Evolutionary conservation across 2,113 vertebrate species (phyloP).

Genomic region (Pyxicephalus adspersus): DNA sequence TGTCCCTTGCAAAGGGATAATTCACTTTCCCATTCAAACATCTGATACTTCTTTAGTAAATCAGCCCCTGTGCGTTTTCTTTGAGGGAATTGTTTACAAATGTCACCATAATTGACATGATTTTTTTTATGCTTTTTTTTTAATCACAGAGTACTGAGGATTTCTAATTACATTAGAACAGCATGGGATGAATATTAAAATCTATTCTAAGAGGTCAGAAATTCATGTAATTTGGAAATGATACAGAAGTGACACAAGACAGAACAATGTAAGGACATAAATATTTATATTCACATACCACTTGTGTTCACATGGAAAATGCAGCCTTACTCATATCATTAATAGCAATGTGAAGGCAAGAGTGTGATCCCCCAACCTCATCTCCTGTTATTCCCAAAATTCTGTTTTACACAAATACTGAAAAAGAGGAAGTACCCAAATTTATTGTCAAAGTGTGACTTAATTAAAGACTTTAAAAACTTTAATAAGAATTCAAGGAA

Average conservation of each 20-base stretch:
- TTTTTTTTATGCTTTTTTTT: neutral
- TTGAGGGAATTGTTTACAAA: slow-evolving; percentile 9
- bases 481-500: too few relatives aligned
- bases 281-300: neutral
- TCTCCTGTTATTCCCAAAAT: too few relatives aligned
- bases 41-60: too few relatives aligned
- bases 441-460: too few relatives aligned
- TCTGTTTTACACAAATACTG: too few relatives aligned
- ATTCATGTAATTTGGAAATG: neutral
- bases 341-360: neutral
- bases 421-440: too few relatives aligned
- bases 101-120: slow-evolving; percentile 3
- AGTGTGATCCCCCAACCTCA: too few relatives aligned
- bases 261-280: neutral
- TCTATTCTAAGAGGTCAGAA: neutral
- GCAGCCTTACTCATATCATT: neutral
- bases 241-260: neutral
- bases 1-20: too few relatives aligned
- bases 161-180: slow-evolving; percentile 14
- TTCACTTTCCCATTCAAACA: too few relatives aligned
- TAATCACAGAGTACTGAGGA: neutral
- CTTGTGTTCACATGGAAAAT: neutral
- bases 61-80: too few relatives aligned
- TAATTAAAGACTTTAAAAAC: too few relatives aligned
- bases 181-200: neutral